Evolutionary conservation across 2,888 invertebrate species (phyloP).

Genomic region (Lasius fuliginosus): DNA sequence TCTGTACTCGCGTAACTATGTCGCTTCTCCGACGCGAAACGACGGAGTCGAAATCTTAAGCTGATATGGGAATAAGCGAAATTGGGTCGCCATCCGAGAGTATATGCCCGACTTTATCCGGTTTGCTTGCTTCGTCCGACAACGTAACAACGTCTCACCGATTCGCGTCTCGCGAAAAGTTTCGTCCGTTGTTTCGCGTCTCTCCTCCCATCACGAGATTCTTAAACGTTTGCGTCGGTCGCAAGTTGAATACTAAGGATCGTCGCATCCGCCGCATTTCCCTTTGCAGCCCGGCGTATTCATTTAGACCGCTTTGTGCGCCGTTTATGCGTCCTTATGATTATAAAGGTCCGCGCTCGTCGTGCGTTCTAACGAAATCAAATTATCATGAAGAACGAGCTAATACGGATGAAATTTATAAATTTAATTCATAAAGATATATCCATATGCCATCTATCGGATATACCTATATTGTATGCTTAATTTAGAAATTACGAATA

Average conservation of each 20-base stretch:
- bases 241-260: conserved; percentile 74
- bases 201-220: conserved; percentile 68
- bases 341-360: conserved; percentile 37
- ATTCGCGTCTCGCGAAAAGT: conserved; percentile 54
- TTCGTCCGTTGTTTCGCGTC: conserved; percentile 45
- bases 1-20: background rate
- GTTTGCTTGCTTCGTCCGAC: conserved; percentile 22
- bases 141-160: background rate
- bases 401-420: background rate
- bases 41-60: conserved; percentile 19
- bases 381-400: background rate
- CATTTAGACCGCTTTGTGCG: conserved; percentile 72
- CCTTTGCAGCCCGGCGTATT: conserved; percentile 73
- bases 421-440: background rate
- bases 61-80: conserved; percentile 29
- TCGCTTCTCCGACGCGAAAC: background rate
- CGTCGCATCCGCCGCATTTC: conserved; percentile 76
- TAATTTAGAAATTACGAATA: background rate
- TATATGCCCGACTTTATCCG: conserved; percentile 23
- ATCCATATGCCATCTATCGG: background rate
- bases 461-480: background rate
- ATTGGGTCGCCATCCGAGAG: conserved; percentile 39
- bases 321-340: conserved; percentile 53
- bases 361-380: conserved; percentile 19
- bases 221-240: conserved; percentile 73